Conservation (phyloP, 1,140 invertebrate genomes). For the Mizuhopecten yessoensis region DNA sequence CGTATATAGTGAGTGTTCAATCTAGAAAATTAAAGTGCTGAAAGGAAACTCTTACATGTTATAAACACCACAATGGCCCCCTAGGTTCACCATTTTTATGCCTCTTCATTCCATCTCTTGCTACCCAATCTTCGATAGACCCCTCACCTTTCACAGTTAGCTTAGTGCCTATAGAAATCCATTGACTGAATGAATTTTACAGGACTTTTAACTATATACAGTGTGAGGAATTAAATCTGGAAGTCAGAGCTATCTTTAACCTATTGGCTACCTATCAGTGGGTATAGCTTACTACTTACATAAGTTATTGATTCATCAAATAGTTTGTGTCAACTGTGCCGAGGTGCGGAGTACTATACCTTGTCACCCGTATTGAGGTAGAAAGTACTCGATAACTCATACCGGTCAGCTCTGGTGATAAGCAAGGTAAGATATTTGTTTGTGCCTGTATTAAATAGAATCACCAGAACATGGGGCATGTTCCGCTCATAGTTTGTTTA, state of each 20-base stretch:
- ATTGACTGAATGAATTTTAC: constrained; percentile 21
- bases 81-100: neutral
- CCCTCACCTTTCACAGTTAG: constrained; percentile 2
- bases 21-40: neutral
- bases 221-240: constrained; percentile 1
- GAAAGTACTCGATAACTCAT: neutral
- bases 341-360: neutral
- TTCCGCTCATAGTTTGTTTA: no score
- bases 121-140: constrained; percentile 9
- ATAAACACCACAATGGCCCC: neutral
- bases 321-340: neutral
- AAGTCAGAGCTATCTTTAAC: constrained; percentile 9
- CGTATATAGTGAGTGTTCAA: neutral
- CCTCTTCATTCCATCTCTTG: neutral
- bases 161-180: neutral
- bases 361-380: neutral
- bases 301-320: neutral
- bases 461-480: no score
- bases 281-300: constrained; percentile 9
- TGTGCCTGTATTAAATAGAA: neutral
- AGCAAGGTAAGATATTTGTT: neutral
- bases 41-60: neutral
- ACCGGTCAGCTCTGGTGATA: neutral
- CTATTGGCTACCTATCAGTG: constrained; percentile 12
- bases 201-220: neutral